phyloP scores from a whole-genome alignment of 2,888 invertebrate genomes.

The Cybosia mesomella region DNA sequence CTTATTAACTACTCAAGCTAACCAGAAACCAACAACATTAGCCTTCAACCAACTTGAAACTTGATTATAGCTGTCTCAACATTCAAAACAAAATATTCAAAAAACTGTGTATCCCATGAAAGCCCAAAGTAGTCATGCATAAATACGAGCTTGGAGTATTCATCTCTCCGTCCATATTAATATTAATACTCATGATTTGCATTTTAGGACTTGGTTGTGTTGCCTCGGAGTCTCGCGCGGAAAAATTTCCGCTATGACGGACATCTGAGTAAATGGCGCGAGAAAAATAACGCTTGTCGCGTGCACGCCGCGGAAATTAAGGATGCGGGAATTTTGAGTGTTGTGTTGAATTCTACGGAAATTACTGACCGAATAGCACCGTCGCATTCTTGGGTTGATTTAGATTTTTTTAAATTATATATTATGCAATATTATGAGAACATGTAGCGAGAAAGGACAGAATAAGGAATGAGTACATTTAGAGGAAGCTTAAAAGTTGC shows the following conservation, averaged over 20 bases:
- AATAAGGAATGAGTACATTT: not conserved
- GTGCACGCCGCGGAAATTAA: constrained; percentile 68
- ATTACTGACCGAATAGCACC: constrained; percentile 13
- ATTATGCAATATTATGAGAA: no score
- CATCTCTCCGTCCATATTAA: constrained; percentile 68
- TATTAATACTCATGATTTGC: constrained; percentile 81
- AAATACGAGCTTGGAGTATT: constrained; percentile 57
- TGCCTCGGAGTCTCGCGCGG: constrained; percentile 59
- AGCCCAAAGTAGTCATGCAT: constrained; percentile 59
- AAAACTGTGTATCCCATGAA: constrained; percentile 50
- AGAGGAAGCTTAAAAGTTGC: not conserved
- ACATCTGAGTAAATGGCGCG: constrained; percentile 82
- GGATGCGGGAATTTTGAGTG: constrained; percentile 53
- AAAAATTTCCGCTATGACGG: constrained; percentile 80
- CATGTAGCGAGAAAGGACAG: not conserved
- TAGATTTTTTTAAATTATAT: constrained; percentile 21
- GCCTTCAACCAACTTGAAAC: constrained; percentile 2
- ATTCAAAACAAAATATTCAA: constrained; percentile 44
- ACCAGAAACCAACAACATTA: not conserved
- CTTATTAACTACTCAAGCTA: constrained; percentile 16
- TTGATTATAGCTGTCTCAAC: constrained; percentile 15
- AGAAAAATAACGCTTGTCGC: constrained; percentile 75
- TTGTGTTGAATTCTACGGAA: constrained; percentile 46
- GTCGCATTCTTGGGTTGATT: constrained; percentile 56
- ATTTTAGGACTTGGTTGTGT: constrained; percentile 67